phyloP scores from a whole-genome alignment of 2,888 invertebrate genomes.

The Chaetogeoica ovagalla region DNA sequence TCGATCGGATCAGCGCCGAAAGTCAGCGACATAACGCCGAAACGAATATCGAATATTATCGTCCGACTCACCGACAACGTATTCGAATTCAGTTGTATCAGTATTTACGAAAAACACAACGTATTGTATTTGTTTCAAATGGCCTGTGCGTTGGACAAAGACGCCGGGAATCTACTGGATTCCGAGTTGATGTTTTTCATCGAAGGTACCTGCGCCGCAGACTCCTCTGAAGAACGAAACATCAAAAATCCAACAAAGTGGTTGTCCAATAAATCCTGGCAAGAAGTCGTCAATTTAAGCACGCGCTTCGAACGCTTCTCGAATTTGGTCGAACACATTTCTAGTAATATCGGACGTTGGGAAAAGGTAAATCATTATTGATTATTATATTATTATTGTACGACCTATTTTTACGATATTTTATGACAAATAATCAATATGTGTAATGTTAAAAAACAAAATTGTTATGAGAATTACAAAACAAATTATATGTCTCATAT shows the following conservation, averaged over 20 bases:
- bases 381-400: not conserved
- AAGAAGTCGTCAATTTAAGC: conserved; percentile 76
- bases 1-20: conserved; percentile 9
- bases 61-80: conserved; percentile 13
- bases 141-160: conserved; percentile 78
- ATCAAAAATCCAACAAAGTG: conserved; percentile 70
- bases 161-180: conserved; percentile 57
- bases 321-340: conserved; percentile 63
- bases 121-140: conserved; percentile 89
- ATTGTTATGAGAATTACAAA: no score
- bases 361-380: conserved; percentile 29
- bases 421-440: no score
- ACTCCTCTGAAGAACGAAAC: not conserved
- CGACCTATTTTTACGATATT: no score
- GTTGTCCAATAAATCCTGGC: conserved; percentile 80
- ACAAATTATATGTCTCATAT: no score
- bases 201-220: not conserved
- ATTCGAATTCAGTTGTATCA: conserved; percentile 31
- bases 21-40: not conserved
- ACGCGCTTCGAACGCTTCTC: conserved; percentile 71
- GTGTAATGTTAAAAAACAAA: no score
- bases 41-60: conserved; percentile 36
- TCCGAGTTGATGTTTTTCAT: conserved; percentile 37
- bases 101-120: conserved; percentile 66
- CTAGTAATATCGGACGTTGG: not conserved